Base-by-base conservation (phyloP, 2,113 vertebrate genomes). In the Canis aureus region DNA sequence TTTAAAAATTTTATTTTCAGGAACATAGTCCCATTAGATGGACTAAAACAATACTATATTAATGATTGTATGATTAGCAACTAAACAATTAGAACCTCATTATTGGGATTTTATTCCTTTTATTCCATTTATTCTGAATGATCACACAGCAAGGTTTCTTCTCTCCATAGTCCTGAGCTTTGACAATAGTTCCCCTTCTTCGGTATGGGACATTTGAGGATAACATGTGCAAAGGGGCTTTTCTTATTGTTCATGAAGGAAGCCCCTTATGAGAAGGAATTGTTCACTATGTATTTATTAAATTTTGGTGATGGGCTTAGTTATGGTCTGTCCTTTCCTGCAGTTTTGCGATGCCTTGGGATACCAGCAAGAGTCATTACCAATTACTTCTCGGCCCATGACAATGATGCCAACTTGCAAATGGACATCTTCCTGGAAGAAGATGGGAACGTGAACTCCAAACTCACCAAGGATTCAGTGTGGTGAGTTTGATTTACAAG, bases 361-460 rank as follows among this genome's bases (percentile, higher is more conserved):
- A 99, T 99, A 97, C 99, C 99, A 19, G 98, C 99, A 8, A 99
- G 99, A 67, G 98, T 99, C 0, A 67, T 99, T 94, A 99, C 99
- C 96, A 99, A 99, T 98, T 99, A 98, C 97, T 99, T 97, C 98
- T 99, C 99, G 23, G 99, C 99, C 80, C 99, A 99, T 11, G 99
- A 99, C 97, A 99, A 99, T 19, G 98, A 99, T 2, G 99, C 99
- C 71, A 99, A 99, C 97, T 98, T 99, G 97, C 99, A 99, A 95
- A 96, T 99, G 73, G 99, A 99, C 95, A 98, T 99, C 97, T 99
- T 99, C 97, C 93, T 99, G 97, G 98, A 99, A 62, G 99, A 99
- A 0, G 98, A 99, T 6, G 99, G 99, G 78, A 99, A 98, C 11
- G 96, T 99, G 74, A 99, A 99, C 96, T 98, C 99, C 74, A 98